These are phyloP conservation scores for Neomonachus schauinslandi DNA, from an alignment of 2,113 vertebrate genomes.

Conservation along the genomic window DNA sequence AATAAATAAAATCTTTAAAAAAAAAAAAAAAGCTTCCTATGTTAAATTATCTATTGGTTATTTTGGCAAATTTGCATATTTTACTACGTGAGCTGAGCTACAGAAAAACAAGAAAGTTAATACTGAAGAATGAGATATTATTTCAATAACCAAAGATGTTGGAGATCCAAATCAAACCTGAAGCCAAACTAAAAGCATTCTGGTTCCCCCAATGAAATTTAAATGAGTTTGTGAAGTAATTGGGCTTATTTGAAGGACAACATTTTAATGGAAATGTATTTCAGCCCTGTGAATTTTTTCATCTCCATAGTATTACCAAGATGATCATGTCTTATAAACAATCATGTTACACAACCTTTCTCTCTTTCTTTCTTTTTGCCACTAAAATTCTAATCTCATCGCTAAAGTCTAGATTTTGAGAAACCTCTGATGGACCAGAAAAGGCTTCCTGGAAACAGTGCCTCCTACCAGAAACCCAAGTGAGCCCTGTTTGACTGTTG, in stretches of 20 bases:
- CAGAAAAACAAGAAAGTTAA: conserved; percentile 45
- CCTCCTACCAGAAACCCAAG: not conserved
- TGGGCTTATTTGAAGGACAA: not conserved
- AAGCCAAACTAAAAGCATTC: not conserved
- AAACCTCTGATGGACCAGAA: not conserved
- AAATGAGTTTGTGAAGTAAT: not conserved
- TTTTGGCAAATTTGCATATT: conserved; percentile 33
- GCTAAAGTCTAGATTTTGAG: not conserved
- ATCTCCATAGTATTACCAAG: not conserved
- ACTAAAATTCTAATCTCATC: not conserved
- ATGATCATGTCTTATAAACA: not conserved
- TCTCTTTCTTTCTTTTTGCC: not conserved
- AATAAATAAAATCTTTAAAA: too few relatives aligned
- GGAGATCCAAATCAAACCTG: not conserved
- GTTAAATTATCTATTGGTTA: not conserved
- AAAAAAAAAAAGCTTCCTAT: not conserved
- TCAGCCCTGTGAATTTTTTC: not conserved
- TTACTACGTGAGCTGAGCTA: not conserved
- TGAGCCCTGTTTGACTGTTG: not conserved
- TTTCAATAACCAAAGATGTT: conserved; percentile 5
- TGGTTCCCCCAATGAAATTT: not conserved
- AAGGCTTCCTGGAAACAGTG: not conserved
- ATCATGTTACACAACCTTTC: not conserved
- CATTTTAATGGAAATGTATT: conserved; percentile 34
- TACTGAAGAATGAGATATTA: not conserved